Percentiles rank a stretch among this genome's conserved stretches.
Evolutionary conservation across 2,888 invertebrate species (phyloP).

Genomic region (Shargacucullia verbasci): DNA sequence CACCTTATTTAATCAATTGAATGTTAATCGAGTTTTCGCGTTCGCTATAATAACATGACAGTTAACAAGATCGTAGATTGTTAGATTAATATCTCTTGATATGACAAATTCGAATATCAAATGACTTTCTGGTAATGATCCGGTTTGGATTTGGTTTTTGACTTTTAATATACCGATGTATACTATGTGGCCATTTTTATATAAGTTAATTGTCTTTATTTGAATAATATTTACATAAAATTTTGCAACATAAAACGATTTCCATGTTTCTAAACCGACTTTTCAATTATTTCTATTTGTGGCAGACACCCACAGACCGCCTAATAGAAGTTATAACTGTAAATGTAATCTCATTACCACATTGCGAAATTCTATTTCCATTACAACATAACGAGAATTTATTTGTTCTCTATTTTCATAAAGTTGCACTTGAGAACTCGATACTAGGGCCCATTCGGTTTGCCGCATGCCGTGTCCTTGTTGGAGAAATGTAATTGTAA

Average conservation of each 20-base stretch:
- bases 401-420: slow-evolving; percentile 82
- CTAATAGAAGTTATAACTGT: slow-evolving; percentile 74
- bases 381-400: slow-evolving; percentile 81
- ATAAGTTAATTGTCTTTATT: slow-evolving; percentile 39
- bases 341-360: slow-evolving; percentile 79
- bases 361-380: slow-evolving; percentile 79
- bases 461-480: too few species aligned
- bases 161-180: slow-evolving; percentile 25
- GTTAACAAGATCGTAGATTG: slow-evolving; percentile 71
- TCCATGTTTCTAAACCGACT: slow-evolving; percentile 51
- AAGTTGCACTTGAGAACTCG: slow-evolving; percentile 71
- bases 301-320: slow-evolving; percentile 68
- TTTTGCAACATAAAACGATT: slow-evolving; percentile 44
- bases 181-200: slow-evolving; percentile 38
- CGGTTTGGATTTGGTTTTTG: slow-evolving; percentile 56
- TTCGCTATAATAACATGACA: slow-evolving; percentile 69
- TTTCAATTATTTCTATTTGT: slow-evolving; percentile 63
- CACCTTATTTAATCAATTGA: slow-evolving; percentile 75
- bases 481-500: slow-evolving; percentile 71
- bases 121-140: slow-evolving; percentile 60
- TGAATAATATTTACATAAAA: slow-evolving; percentile 48
- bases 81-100: slow-evolving; percentile 70
- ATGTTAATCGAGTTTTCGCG: slow-evolving; percentile 76
- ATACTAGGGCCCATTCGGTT: slow-evolving; percentile 70
- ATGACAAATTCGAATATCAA: slow-evolving; percentile 66